These are phyloP conservation scores for Tautogolabrus adspersus DNA, from an alignment of 2,113 vertebrate genomes.

Conservation along the genomic window DNA sequence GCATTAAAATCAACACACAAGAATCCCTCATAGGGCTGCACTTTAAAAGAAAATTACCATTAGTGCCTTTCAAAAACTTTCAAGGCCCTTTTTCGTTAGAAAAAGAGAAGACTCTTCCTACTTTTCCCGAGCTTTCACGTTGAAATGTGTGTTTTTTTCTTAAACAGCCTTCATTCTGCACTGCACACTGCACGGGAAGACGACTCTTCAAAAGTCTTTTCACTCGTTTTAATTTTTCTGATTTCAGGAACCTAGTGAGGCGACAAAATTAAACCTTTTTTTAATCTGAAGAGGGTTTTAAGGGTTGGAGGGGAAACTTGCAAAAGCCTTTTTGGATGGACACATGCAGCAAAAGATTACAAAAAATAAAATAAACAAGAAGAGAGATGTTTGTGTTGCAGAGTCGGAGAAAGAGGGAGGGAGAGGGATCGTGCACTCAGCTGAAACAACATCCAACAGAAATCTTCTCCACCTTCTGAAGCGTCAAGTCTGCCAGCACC, in stretches of 20 bases:
- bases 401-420: constrained; percentile 1
- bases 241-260: background rate
- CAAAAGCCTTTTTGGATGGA: constrained; percentile 33
- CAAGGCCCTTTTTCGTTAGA: constrained; percentile 22
- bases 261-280: constrained; percentile 17
- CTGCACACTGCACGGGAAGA: background rate
- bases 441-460: constrained; percentile 70
- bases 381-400: constrained; percentile 26
- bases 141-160: background rate
- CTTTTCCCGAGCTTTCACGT: background rate
- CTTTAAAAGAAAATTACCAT: background rate
- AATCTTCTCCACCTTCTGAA: constrained; percentile 61
- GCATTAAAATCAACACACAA: background rate
- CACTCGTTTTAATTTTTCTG: background rate
- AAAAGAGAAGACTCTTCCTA: background rate
- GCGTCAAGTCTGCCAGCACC: constrained; percentile 47
- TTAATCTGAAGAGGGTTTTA: background rate
- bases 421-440: constrained; percentile 51
- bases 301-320: constrained; percentile 39
- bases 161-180: constrained; percentile 13
- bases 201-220: constrained; percentile 19
- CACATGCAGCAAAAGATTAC: constrained; percentile 32
- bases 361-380: background rate
- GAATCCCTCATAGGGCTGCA: background rate
- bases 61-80: constrained; percentile 27